Conservation (phyloP, 2,888 invertebrate species). For the Stenurella melanura region DNA sequence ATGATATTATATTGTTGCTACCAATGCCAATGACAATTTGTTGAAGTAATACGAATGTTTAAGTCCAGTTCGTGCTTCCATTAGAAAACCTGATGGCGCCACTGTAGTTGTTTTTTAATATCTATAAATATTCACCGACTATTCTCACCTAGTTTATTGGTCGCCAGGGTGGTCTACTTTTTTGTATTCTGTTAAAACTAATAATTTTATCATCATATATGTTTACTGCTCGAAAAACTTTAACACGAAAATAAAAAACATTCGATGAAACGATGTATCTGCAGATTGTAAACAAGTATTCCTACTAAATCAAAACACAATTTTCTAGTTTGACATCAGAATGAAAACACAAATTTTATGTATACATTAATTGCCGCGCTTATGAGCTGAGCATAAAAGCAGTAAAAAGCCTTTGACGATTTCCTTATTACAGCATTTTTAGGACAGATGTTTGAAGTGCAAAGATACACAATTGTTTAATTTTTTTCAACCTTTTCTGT, state of each 20-base stretch:
- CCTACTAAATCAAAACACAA: conserved; percentile 17
- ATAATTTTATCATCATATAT: conserved; percentile 19
- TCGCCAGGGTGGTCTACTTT: conserved; percentile 5
- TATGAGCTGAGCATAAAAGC: conserved; percentile 33
- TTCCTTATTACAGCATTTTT: conserved; percentile 45
- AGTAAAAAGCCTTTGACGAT: conserved; percentile 40
- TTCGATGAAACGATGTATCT: conserved; percentile 19
- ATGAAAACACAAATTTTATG: conserved; percentile 34
- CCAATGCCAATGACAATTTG: too few species aligned
- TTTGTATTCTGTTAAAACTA: neutral
- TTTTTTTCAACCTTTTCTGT: conserved; percentile 28
- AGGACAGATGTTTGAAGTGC: conserved; percentile 40
- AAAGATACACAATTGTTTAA: conserved; percentile 38
- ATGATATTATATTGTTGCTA: too few species aligned
- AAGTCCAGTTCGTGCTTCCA: neutral
- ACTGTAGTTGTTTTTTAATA: neutral
- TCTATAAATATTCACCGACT: neutral
- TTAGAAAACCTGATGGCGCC: neutral
- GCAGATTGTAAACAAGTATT: conserved; percentile 22
- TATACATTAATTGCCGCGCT: conserved; percentile 33
- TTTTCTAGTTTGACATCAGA: conserved; percentile 25
- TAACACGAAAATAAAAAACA: conserved; percentile 20
- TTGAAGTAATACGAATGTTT: too few species aligned
- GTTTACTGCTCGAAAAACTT: conserved; percentile 1
- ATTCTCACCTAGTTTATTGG: neutral